These are phyloP conservation scores for Rhincodon typus DNA, from an alignment of 2,797 vertebrate genomes.

Conservation along the genomic window DNA sequence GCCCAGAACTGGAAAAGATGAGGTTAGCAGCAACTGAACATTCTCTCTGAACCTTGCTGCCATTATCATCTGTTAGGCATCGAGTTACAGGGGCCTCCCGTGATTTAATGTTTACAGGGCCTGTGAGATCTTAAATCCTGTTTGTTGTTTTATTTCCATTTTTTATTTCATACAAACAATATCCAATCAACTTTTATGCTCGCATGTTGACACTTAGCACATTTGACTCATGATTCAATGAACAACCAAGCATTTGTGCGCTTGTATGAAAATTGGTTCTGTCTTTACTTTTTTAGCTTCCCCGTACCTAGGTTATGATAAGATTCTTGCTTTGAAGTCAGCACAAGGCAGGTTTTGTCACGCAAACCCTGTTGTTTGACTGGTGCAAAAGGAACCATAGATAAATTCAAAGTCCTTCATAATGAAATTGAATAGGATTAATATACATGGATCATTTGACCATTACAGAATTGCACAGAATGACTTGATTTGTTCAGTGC, in stretches of 20 bases:
- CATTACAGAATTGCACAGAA: no score
- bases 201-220: no score
- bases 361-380: constrained; percentile 25
- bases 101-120: constrained; percentile 39
- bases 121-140: no score
- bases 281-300: not conserved
- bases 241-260: not conserved
- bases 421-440: constrained; percentile 20
- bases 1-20: constrained; percentile 31
- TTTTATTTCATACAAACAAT: not conserved
- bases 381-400: not conserved
- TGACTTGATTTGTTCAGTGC: no score
- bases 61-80: constrained; percentile 42
- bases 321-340: constrained; percentile 33
- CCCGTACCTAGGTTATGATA: constrained; percentile 13
- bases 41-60: constrained; percentile 37
- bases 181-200: constrained; percentile 2
- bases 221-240: constrained; percentile 8
- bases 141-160: no score
- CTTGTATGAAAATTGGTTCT: not conserved
- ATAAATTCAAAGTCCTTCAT: constrained; percentile 23
- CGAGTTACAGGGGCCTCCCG: constrained; percentile 42
- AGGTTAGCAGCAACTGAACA: constrained; percentile 34
- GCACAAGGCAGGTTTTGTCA: constrained; percentile 30
- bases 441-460: not conserved